Conservation (phyloP, 1,140 invertebrate species). For the Lamellibrachia luymesi region DNA sequence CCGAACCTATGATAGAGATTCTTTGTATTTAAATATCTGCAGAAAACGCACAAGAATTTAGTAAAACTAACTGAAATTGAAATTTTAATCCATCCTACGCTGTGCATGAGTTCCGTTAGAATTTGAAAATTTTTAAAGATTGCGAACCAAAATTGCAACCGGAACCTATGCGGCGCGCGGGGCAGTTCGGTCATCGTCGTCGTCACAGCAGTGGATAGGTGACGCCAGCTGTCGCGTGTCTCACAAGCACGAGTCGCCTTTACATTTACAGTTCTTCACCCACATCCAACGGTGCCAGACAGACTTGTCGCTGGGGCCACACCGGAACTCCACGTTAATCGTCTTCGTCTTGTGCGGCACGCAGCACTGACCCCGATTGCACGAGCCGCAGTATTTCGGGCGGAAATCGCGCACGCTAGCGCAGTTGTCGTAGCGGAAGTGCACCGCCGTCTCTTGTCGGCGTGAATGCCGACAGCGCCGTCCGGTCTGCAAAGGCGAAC, state of each 20-base stretch:
- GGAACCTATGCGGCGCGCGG: neutral
- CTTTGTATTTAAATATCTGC: too few relatives aligned
- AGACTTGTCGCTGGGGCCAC: conserved; percentile 33
- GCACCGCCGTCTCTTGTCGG: conserved; percentile 57
- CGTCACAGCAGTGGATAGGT: neutral
- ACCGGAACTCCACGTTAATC: conserved; percentile 59
- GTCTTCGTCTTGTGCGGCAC: conserved; percentile 63
- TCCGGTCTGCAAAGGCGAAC: conserved; percentile 59
- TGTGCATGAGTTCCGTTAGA: neutral
- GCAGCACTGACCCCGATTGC: conserved; percentile 59
- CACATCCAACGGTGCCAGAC: conserved; percentile 28
- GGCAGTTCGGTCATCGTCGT: neutral
- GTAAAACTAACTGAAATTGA: neutral
- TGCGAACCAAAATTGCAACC: neutral
- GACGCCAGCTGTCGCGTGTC: neutral
- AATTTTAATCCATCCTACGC: neutral
- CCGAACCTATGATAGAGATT: too few relatives aligned
- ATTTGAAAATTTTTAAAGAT: neutral
- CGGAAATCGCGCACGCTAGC: conserved; percentile 63
- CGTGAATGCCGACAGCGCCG: conserved; percentile 66
- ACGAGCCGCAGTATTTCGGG: conserved; percentile 65
- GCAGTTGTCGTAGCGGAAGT: conserved; percentile 64
- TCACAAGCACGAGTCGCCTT: conserved; percentile 5
- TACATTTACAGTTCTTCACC: conserved; percentile 29
- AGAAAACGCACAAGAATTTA: too few relatives aligned